Conservation (phyloP, 2,888 invertebrate genomes). For the Trilocha varians region DNA sequence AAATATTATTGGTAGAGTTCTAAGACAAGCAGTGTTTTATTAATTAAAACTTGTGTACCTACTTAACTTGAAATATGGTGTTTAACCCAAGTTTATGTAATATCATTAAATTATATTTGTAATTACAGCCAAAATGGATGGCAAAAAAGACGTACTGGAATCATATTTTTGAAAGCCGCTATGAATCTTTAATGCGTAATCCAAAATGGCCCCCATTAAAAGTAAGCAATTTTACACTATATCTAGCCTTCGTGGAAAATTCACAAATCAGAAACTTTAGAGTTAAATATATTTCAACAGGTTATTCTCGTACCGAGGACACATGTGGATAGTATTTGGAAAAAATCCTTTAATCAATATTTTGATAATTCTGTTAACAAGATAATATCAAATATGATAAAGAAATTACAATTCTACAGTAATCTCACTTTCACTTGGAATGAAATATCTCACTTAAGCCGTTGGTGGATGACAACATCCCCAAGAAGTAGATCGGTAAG, state of each 20-base stretch:
- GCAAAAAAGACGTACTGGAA: constrained; percentile 46
- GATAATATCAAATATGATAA: constrained; percentile 50
- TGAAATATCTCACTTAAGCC: constrained; percentile 55
- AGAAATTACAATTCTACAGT: constrained; percentile 53
- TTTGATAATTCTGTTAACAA: constrained; percentile 41
- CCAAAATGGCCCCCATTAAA: constrained; percentile 53
- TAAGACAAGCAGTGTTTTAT: too few species aligned
- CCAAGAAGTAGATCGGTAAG: constrained; percentile 46
- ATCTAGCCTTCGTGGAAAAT: neutral
- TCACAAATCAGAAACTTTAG: neutral
- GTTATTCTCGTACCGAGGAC: constrained; percentile 51
- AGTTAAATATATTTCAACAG: constrained; percentile 20
- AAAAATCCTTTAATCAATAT: constrained; percentile 40
- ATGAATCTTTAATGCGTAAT: constrained; percentile 54
- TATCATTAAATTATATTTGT: constrained; percentile 1
- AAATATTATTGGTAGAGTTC: too few species aligned
- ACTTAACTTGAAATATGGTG: too few species aligned
- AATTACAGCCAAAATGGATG: constrained; percentile 45
- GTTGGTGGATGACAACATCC: constrained; percentile 50
- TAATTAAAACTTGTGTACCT: too few species aligned
- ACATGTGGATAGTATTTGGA: constrained; percentile 52
- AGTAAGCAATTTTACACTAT: constrained; percentile 24
- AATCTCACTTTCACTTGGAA: constrained; percentile 59
- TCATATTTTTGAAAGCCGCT: constrained; percentile 48
- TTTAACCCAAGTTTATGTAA: neutral